phyloP scores from a whole-genome alignment of 1,140 invertebrate species.

The Drosophila chauvacae region DNA sequence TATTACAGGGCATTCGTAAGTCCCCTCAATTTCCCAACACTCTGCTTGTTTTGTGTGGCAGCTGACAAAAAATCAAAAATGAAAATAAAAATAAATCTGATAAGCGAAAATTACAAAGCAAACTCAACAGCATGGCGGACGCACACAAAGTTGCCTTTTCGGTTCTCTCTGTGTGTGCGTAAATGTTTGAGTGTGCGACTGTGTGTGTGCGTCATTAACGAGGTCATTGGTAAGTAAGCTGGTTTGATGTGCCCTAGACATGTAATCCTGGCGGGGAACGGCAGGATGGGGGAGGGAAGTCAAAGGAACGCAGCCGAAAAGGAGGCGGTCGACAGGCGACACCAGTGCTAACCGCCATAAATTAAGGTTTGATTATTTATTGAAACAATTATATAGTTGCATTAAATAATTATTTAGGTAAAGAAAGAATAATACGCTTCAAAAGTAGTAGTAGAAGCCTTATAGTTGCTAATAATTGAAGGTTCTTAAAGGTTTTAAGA shows the following conservation, averaged over 20 bases:
- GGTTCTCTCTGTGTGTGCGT: conserved; percentile 4
- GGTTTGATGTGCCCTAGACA: conserved; percentile 82
- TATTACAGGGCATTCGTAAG: conserved; percentile 14
- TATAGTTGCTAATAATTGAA: too few relatives aligned
- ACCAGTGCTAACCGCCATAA: conserved; percentile 8
- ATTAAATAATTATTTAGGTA: neutral
- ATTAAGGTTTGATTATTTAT: neutral
- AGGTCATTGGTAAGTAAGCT: conserved; percentile 82
- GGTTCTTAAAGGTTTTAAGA: too few relatives aligned
- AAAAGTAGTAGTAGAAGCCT: neutral
- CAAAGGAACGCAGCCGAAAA: conserved; percentile 47
- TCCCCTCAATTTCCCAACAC: neutral
- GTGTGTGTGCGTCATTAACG: conserved; percentile 66
- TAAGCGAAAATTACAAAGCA: conserved; percentile 81
- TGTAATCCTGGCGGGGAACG: conserved; percentile 63
- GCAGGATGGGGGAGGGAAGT: conserved; percentile 21
- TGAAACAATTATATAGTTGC: neutral
- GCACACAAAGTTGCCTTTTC: conserved; percentile 43
- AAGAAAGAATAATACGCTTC: neutral
- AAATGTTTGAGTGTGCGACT: conserved; percentile 5
- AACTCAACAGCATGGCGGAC: conserved; percentile 57
- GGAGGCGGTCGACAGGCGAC: conserved; percentile 12
- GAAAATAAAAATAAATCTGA: conserved; percentile 81
- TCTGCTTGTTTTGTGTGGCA: conserved; percentile 30
- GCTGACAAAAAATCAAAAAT: conserved; percentile 79